Evolutionary conservation across 2,888 invertebrate species (phyloP).

Genomic region (Melolontha melolontha): DNA sequence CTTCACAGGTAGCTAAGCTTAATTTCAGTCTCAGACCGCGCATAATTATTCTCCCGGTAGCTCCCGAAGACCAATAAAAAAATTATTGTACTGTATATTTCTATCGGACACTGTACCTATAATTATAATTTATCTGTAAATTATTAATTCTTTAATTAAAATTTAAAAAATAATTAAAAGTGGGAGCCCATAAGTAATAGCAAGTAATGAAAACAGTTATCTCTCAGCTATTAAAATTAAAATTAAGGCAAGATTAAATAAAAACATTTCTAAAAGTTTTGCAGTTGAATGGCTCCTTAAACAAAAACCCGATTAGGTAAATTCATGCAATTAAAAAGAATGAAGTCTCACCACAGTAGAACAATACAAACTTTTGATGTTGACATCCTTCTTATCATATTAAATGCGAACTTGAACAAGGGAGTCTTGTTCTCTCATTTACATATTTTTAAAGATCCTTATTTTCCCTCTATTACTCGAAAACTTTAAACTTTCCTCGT

Average conservation of each 20-base stretch:
- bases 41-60: too few species aligned
- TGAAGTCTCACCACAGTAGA: constrained; percentile 35
- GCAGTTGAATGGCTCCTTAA: constrained; percentile 29
- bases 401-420: constrained; percentile 40
- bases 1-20: too few species aligned
- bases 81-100: too few species aligned
- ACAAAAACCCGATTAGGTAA: constrained; percentile 44
- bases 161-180: too few species aligned
- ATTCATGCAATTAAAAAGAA: constrained; percentile 43
- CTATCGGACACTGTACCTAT: too few species aligned
- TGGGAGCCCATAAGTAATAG: too few species aligned
- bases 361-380: constrained; percentile 45
- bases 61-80: too few species aligned
- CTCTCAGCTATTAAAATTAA: constrained; percentile 25
- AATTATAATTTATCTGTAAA: too few species aligned
- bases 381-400: constrained; percentile 45
- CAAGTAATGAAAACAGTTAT: not conserved
- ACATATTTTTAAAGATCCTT: constrained; percentile 38
- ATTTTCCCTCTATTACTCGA: constrained; percentile 24
- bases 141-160: too few species aligned
- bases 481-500: too few species aligned
- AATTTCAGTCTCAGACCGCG: too few species aligned
- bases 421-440: constrained; percentile 38
- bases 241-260: constrained; percentile 31
- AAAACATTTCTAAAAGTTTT: constrained; percentile 28